Evolutionary conservation across 2,888 invertebrate genomes (phyloP).

Genomic region (Trachelus stipa): DNA sequence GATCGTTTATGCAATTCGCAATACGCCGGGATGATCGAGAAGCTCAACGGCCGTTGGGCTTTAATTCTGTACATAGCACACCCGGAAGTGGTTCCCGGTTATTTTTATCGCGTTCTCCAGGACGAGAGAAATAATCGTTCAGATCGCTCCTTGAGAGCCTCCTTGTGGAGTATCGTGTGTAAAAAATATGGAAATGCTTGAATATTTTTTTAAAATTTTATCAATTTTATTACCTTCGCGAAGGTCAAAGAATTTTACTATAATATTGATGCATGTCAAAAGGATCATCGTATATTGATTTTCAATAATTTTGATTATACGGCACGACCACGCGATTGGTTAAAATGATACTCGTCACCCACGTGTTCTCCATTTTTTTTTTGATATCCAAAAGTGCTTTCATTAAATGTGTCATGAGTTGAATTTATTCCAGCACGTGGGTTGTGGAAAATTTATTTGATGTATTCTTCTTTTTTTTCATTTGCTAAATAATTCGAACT

Average conservation of each 20-base stretch:
- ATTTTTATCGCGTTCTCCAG: background rate
- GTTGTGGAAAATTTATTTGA: background rate
- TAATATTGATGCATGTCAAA: background rate
- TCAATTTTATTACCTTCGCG: background rate
- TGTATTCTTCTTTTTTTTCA: background rate
- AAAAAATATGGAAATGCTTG: background rate
- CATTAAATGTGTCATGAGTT: background rate
- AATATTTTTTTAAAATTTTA: background rate
- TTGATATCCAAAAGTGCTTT: background rate
- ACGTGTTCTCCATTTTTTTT: background rate
- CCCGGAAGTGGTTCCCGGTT: conserved; percentile 14
- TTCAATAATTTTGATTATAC: background rate
- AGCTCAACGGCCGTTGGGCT: conserved; percentile 10
- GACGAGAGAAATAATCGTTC: background rate
- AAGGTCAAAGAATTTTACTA: background rate
- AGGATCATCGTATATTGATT: background rate
- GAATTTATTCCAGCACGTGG: background rate
- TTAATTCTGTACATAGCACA: conserved; percentile 11
- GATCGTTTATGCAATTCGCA: background rate
- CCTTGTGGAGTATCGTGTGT: background rate
- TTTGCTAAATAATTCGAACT: background rate
- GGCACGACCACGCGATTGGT: background rate
- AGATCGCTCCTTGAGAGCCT: background rate
- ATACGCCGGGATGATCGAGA: background rate
- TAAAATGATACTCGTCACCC: background rate